phyloP scores from a whole-genome alignment of 2,113 vertebrate species.

The Chascanopsetta lugubris region DNA sequence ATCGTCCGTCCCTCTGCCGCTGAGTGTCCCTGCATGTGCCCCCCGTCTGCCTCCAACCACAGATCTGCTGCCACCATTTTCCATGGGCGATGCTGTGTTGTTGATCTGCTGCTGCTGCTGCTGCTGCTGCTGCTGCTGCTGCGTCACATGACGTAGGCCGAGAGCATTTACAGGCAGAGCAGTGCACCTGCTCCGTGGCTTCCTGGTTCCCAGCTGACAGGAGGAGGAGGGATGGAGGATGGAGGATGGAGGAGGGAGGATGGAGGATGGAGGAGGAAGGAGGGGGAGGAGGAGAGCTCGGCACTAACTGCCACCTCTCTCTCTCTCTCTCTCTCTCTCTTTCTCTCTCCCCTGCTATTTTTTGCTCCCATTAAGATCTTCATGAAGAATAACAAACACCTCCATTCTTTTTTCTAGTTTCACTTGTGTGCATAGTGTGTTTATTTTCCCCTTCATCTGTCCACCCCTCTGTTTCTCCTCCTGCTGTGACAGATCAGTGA shows the following conservation, averaged over 20 bases:
- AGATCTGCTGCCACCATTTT: conserved; percentile 81
- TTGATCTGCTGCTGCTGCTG: conserved; percentile 68
- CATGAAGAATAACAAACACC: no score
- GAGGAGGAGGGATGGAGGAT: conserved; percentile 5
- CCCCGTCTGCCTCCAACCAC: conserved; percentile 53
- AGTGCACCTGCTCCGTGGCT: conserved; percentile 76
- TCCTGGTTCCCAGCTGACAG: conserved; percentile 44
- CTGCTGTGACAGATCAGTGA: background rate
- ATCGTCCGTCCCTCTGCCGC: conserved; percentile 52
- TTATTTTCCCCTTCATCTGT: no score
- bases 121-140: conserved; percentile 54
- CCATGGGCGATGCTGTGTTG: conserved; percentile 80
- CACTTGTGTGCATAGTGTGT: no score
- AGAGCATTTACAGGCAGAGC: conserved; percentile 63
- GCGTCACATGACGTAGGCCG: conserved; percentile 71
- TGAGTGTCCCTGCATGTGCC: conserved; percentile 12
- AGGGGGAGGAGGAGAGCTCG: conserved; percentile 8
- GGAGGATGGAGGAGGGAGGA: conserved; percentile 17
- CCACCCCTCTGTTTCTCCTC: background rate
- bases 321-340: conserved; percentile 6
- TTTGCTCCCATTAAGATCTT: background rate
- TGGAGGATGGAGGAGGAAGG: conserved; percentile 11
- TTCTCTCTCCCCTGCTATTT: conserved; percentile 24
- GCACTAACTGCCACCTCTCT: background rate
- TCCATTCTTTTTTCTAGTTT: no score